These are phyloP conservation scores for Lycaena phlaeas DNA, from an alignment of 2,888 invertebrate genomes.

Conservation along the genomic window DNA sequence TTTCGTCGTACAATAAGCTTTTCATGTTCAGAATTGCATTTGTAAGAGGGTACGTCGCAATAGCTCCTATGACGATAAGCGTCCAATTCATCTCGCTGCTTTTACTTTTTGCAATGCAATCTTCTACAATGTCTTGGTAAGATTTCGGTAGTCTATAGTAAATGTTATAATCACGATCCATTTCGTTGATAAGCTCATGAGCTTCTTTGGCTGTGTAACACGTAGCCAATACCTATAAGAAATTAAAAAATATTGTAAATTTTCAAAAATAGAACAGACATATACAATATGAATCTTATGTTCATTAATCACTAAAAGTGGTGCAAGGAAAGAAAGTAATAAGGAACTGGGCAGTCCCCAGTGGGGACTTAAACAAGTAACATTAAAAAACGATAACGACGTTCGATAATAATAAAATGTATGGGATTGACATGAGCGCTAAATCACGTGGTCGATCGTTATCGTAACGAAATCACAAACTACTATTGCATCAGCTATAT, in stretches of 20 bases:
- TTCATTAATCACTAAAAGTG: no score
- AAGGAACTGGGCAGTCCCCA: no score
- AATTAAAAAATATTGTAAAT: background rate
- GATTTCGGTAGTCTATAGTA: background rate
- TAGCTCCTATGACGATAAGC: background rate
- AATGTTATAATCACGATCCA: background rate
- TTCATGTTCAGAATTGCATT: background rate
- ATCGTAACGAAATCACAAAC: no score
- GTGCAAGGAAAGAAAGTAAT: no score
- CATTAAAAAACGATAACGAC: no score
- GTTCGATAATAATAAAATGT: no score
- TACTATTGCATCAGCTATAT: no score
- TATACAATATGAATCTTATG: no score
- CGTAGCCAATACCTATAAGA: background rate
- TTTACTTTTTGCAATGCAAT: background rate
- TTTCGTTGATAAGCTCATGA: background rate
- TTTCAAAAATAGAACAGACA: no score
- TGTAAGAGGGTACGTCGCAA: background rate
- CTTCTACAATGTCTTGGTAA: background rate
- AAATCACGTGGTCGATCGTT: no score
- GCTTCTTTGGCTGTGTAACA: constrained; percentile 3
- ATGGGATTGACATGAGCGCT: no score
- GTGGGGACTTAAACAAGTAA: no score
- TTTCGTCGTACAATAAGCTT: constrained; percentile 3
- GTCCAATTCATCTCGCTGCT: background rate